phyloP scores from a whole-genome alignment of 2,113 vertebrate species.

The Zosterops hypoxanthus region DNA sequence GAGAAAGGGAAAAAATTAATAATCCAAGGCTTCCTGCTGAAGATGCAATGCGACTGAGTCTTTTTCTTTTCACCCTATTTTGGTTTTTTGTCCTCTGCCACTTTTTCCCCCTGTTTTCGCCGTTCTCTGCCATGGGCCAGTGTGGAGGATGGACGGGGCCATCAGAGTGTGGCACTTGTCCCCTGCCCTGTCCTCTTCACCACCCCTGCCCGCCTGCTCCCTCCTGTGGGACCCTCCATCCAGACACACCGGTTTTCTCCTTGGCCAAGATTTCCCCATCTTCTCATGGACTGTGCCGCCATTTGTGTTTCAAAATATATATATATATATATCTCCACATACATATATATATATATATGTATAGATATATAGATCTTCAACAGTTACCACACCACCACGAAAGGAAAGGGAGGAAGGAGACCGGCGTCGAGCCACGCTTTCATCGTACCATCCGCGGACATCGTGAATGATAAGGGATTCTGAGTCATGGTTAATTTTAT shows the following conservation, averaged over 20 bases:
- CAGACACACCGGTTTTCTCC: neutral
- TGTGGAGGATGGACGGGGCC: neutral
- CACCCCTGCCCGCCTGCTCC: neutral
- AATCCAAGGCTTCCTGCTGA: constrained; percentile 66
- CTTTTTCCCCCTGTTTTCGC: rapidly evolving
- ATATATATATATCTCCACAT: neutral
- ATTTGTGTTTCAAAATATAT: constrained; percentile 28
- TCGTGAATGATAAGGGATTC: constrained; percentile 75
- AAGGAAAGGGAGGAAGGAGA: constrained; percentile 51
- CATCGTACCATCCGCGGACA: constrained; percentile 65
- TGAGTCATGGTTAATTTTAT: constrained; percentile 77
- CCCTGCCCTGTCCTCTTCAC: neutral
- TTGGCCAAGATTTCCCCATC: neutral
- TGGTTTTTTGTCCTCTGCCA: neutral
- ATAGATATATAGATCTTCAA: constrained; percentile 52
- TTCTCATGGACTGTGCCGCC: constrained; percentile 50
- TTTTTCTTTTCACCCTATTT: constrained; percentile 15
- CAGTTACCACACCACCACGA: neutral
- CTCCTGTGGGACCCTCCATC: neutral
- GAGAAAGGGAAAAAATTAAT: constrained; percentile 20
- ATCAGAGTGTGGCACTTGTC: neutral
- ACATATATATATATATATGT: constrained; percentile 39
- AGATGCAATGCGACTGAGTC: constrained; percentile 54
- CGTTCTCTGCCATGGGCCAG: neutral
- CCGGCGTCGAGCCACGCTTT: neutral